phyloP scores from a whole-genome alignment of 2,888 invertebrate species.

The Heliconius erato region DNA sequence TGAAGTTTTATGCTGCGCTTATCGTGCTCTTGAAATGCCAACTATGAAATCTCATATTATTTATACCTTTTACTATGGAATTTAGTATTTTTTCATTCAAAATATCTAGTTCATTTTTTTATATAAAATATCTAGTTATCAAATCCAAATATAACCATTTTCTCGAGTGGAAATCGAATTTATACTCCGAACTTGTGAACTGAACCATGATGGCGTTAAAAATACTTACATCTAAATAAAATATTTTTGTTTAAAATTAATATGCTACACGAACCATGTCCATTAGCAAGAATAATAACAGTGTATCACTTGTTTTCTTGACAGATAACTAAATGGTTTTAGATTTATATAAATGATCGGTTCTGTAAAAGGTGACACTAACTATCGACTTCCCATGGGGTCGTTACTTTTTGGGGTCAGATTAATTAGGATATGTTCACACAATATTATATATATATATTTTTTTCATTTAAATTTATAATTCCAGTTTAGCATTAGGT shows the following conservation, averaged over 20 bases:
- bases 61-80: not conserved
- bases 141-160: too few species aligned
- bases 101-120: too few species aligned
- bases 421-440: slow-evolving; percentile 18
- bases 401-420: slow-evolving; percentile 21
- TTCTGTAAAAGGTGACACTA: slow-evolving; percentile 68
- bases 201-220: too few species aligned
- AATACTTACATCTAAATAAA: not conserved
- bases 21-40: slow-evolving; percentile 17
- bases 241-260: slow-evolving; percentile 29
- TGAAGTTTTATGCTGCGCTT: slow-evolving; percentile 9
- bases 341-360: slow-evolving; percentile 68
- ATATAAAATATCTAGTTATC: too few species aligned
- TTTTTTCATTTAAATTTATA: not conserved
- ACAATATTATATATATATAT: not conserved
- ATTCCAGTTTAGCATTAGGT: not conserved
- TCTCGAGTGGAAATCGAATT: too few species aligned
- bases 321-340: slow-evolving; percentile 57
- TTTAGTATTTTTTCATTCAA: too few species aligned
- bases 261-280: slow-evolving; percentile 35
- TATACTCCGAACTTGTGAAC: too few species aligned
- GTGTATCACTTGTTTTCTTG: slow-evolving; percentile 36
- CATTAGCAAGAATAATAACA: slow-evolving; percentile 37
- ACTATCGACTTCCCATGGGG: slow-evolving; percentile 62
- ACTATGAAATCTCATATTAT: slow-evolving; percentile 9